A percentile compares a stretch with the other conserved stretches of the same genome.
These are phyloP conservation scores for Pherbina coryleti DNA, from an alignment of 2,888 invertebrate genomes.

Conservation along the genomic window DNA sequence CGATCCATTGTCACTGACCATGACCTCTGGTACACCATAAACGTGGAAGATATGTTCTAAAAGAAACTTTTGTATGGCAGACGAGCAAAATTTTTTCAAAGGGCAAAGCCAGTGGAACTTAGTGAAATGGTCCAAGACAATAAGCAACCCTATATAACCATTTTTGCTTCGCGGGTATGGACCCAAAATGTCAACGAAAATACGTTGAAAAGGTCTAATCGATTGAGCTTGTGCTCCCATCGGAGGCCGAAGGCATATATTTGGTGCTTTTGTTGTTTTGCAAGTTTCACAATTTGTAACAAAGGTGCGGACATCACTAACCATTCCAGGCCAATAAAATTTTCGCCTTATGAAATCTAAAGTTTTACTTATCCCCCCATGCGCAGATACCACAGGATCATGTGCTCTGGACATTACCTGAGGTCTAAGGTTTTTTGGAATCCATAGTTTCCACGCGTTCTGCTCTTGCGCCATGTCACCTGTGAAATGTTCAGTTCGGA, in stretches of 20 bases:
- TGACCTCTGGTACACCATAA: background rate
- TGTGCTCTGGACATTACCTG: background rate
- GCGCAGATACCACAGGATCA: background rate
- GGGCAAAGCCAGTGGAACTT: slow-evolving; percentile 15
- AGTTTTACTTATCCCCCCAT: no score
- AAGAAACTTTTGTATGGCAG: slow-evolving; percentile 1
- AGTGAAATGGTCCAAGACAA: background rate
- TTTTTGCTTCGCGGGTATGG: no score
- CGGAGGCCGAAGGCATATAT: no score
- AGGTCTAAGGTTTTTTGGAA: background rate
- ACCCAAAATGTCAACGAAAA: no score
- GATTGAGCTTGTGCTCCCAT: no score
- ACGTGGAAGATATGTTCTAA: background rate
- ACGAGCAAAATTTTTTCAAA: no score
- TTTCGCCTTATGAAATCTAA: background rate
- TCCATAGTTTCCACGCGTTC: background rate
- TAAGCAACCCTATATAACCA: no score
- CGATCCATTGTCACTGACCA: background rate
- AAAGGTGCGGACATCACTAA: background rate
- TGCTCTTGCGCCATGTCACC: background rate
- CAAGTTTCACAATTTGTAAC: no score
- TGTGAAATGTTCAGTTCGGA: background rate
- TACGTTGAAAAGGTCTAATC: no score
- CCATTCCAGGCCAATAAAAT: background rate
- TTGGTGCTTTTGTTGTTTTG: no score